These are phyloP conservation scores for Drosophila flavopinicola DNA, from an alignment of 2,888 invertebrate species.

Conservation along the genomic window DNA sequence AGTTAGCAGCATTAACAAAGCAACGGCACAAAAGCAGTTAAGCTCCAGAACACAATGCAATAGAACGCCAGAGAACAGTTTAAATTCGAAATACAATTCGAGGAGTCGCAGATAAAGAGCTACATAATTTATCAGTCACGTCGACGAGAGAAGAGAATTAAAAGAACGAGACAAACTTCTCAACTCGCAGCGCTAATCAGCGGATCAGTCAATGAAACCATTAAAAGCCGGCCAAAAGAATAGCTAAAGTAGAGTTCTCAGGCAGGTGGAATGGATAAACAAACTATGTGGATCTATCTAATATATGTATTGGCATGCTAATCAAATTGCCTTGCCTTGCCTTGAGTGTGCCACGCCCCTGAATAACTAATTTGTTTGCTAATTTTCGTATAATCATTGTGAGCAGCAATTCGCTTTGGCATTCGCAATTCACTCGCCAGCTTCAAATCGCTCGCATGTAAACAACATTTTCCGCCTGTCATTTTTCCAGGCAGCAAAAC, in stretches of 20 bases:
- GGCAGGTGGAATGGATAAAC: constrained; percentile 32
- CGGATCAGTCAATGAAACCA: constrained; percentile 35
- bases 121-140: constrained; percentile 36
- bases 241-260: constrained; percentile 8
- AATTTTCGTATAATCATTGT: constrained; percentile 52
- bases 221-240: constrained; percentile 12
- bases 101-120: constrained; percentile 3
- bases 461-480: constrained; percentile 61
- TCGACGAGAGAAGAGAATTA: background rate
- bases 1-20: constrained; percentile 55
- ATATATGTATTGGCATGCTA: constrained; percentile 34
- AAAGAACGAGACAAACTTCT: background rate
- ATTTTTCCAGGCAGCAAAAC: constrained; percentile 51
- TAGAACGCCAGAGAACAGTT: constrained; percentile 16
- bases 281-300: background rate
- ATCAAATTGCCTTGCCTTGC: constrained; percentile 25
- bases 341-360: constrained; percentile 35
- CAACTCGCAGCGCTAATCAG: constrained; percentile 19
- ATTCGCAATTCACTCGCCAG: constrained; percentile 23
- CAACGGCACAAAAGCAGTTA: constrained; percentile 76
- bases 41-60: constrained; percentile 54
- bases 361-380: constrained; percentile 56
- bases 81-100: constrained; percentile 9
- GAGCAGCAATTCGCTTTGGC: constrained; percentile 22
- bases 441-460: constrained; percentile 25